Conservation (phyloP, 2,113 vertebrate species). For the Stictonetta naevosa region DNA sequence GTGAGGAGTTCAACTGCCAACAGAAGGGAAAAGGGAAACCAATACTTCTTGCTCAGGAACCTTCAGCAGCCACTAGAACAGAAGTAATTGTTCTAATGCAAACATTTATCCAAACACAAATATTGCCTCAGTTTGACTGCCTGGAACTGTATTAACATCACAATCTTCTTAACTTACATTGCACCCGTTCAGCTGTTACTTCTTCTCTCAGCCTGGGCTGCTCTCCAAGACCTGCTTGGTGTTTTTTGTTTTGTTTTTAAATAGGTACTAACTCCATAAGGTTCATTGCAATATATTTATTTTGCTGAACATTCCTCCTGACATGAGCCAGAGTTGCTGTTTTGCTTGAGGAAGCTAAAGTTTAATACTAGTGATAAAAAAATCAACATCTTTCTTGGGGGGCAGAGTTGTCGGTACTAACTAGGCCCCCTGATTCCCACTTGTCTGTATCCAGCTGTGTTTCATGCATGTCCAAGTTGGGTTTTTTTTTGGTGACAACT, state of each 20-base stretch:
- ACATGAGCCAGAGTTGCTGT: background rate
- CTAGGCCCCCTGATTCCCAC: fast-evolving
- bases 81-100: background rate
- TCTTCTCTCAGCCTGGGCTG: background rate
- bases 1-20: background rate
- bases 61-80: background rate
- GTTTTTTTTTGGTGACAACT: background rate
- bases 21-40: background rate
- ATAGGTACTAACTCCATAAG: background rate
- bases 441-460: background rate
- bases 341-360: background rate
- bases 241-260: background rate
- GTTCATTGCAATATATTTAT: background rate
- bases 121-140: background rate
- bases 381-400: no score
- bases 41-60: background rate
- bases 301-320: background rate
- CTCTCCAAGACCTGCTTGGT: background rate
- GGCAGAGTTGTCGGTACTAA: fast-evolving
- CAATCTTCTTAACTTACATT: background rate
- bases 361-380: background rate
- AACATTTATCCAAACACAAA: background rate
- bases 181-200: background rate
- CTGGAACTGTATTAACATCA: background rate
- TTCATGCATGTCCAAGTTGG: fast-evolving